Base-by-base conservation (phyloP, 2,888 invertebrate species). In the Melikaiella ostensackeni region DNA sequence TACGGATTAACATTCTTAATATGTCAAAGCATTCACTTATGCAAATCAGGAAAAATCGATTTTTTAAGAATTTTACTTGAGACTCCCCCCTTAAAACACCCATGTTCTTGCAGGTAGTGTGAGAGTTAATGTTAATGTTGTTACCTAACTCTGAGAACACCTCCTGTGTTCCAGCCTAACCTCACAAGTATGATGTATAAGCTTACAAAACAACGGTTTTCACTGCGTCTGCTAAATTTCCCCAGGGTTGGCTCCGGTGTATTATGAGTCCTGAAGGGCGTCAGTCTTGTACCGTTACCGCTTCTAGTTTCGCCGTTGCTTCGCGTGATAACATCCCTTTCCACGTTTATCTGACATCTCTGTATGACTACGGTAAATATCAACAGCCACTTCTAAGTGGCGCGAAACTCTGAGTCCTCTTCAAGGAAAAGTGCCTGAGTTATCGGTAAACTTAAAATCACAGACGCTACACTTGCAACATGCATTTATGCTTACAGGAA, bases 181-280 rank as follows among this genome's bases (percentile, higher is more conserved):
- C 81, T 81, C 80, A 82, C 84, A 82, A 84, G 84, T 82, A 78
- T 77, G 70, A 33, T 77, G 79, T 77, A 84, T 84, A 83, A 84
- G 81, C 83, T 82, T 85, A 85, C 84, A 85, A 85, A 87, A 87
- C 85, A 86, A 84, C 81, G 84, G 84, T 85, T 87, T 86, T 85
- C 84, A 84, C 83, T 78, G 82, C 79, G 81, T 84, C 81, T 82
- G 84, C 81, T 85, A 84, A 88, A 88, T 88, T 87, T 88, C 87
- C 88, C 87, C 74, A 82, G 86, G 87, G 87, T 82, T 84, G 80
- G 75, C 82, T 81, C 82, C 80, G 81, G 77, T 80, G 84, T 84
- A 87, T 87, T 87, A 86, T 85, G 82, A 84, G 82, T 79, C 81
- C 81, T 84, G 81, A 84, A 87, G 83, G 83, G 83, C 83, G 80